These are phyloP conservation scores for Copidosoma floridanum DNA, from an alignment of 1,140 invertebrate genomes.

Conservation along the genomic window DNA sequence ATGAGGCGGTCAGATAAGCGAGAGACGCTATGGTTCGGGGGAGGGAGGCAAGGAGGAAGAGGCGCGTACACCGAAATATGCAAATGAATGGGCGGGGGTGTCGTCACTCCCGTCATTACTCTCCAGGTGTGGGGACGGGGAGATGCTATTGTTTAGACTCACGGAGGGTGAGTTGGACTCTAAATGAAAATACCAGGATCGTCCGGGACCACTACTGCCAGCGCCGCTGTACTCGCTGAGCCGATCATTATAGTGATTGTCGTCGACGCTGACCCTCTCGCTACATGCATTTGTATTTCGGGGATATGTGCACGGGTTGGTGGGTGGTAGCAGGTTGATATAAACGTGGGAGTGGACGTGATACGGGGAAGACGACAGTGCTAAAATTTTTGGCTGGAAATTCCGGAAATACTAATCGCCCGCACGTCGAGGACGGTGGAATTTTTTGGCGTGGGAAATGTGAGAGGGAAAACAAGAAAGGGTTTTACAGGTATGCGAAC, in stretches of 20 bases:
- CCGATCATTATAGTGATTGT: conserved; percentile 24
- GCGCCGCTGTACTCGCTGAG: neutral
- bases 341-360: neutral
- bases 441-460: too few relatives aligned
- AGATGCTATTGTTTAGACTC: conserved; percentile 12
- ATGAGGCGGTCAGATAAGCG: too few relatives aligned
- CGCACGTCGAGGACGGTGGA: too few relatives aligned
- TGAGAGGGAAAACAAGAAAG: too few relatives aligned
- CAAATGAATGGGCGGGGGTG: conserved; percentile 13
- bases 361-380: neutral
- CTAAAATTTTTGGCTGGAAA: conserved; percentile 16
- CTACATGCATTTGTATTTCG: neutral
- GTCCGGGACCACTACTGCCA: neutral
- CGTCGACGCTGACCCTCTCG: neutral
- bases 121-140: neutral
- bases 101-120: conserved; percentile 26
- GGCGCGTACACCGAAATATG: conserved; percentile 26
- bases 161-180: conserved; percentile 1
- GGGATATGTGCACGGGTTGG: neutral
- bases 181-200: conserved; percentile 28
- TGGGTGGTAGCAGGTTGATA: too few relatives aligned
- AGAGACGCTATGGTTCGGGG: too few relatives aligned
- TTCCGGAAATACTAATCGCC: conserved; percentile 19
- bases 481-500: too few relatives aligned
- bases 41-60: too few relatives aligned